A percentile compares a stretch with the other conserved stretches of the same genome.
Evolutionary conservation across 2,113 vertebrate genomes (phyloP).

Genomic region (Centropus bengalensis): DNA sequence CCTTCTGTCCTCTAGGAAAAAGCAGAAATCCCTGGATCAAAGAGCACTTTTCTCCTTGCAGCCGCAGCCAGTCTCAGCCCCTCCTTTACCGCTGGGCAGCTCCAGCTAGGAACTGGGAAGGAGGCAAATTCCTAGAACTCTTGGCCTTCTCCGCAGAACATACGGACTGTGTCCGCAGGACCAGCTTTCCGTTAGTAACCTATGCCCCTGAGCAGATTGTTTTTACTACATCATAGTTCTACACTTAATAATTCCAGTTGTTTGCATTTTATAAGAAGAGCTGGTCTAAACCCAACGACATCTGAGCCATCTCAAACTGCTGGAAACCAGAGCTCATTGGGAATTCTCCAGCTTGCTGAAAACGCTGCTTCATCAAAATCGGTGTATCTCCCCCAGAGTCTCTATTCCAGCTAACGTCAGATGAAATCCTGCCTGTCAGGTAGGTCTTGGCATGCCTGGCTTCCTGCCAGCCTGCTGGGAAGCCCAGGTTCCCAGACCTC

Average conservation of each 20-base stretch:
- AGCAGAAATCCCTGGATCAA: not conserved
- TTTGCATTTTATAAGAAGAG: not conserved
- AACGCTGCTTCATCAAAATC: conserved; percentile 25
- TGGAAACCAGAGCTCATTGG: not conserved
- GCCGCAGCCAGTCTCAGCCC: not conserved
- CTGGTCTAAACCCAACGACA: conserved; percentile 2
- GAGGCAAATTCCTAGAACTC: not conserved
- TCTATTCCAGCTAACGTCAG: not conserved
- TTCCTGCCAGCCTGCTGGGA: conserved; percentile 7
- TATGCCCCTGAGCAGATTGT: not conserved
- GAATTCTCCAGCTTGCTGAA: not conserved
- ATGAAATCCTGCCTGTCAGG: not conserved
- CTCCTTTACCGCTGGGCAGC: not conserved
- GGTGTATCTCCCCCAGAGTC: not conserved
- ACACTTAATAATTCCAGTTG: not conserved
- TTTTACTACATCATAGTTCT: not conserved
- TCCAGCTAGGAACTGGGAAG: not conserved
- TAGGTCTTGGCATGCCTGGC: not conserved
- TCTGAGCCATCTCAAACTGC: not conserved
- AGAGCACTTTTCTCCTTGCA: not conserved
- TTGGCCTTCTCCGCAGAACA: not conserved
- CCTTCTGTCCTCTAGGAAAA: not conserved
- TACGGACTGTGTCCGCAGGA: not conserved
- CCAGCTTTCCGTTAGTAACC: not conserved
- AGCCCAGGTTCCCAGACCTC: not conserved